Percentiles rank a stretch among this genome's conserved stretches.
Evolutionary conservation across 2,797 vertebrate species (phyloP).

Genomic region (Vireo griseus): DNA sequence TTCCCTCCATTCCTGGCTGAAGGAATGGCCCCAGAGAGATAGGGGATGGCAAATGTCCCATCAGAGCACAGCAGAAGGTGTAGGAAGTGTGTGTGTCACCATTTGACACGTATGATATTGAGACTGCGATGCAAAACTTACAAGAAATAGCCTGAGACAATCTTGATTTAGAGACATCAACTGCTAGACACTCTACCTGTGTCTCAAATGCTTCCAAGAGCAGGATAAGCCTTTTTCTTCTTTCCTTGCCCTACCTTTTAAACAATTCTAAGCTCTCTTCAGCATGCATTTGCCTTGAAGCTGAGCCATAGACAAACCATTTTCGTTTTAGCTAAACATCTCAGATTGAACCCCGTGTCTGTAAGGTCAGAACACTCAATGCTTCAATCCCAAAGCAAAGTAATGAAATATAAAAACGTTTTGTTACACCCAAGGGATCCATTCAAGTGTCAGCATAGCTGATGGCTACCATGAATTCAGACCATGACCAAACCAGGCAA

Average conservation of each 20-base stretch:
- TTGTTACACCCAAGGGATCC: not conserved
- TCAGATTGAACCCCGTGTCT: not conserved
- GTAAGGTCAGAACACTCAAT: slow-evolving; percentile 29
- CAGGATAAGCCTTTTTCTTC: not conserved
- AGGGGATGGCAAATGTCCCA: not conserved
- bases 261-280: not conserved
- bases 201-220: slow-evolving; percentile 1
- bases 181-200: not conserved
- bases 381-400: not conserved
- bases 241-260: not conserved
- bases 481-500: not conserved
- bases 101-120: not conserved
- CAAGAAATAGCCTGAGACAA: not conserved
- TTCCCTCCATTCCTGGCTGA: not conserved
- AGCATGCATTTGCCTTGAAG: slow-evolving; percentile 34
- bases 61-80: not conserved
- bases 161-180: not conserved
- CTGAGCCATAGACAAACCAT: slow-evolving; percentile 43
- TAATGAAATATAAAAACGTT: not conserved
- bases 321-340: slow-evolving; percentile 41
- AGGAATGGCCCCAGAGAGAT: not conserved
- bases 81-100: not conserved
- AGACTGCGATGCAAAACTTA: not conserved
- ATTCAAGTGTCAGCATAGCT: slow-evolving; percentile 1
- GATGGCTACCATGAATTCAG: slow-evolving; percentile 17